Percentiles rank a stretch among this genome's conserved stretches.
Conservation (phyloP, 2,113 vertebrate genomes). For the Nymphicus hollandicus region DNA sequence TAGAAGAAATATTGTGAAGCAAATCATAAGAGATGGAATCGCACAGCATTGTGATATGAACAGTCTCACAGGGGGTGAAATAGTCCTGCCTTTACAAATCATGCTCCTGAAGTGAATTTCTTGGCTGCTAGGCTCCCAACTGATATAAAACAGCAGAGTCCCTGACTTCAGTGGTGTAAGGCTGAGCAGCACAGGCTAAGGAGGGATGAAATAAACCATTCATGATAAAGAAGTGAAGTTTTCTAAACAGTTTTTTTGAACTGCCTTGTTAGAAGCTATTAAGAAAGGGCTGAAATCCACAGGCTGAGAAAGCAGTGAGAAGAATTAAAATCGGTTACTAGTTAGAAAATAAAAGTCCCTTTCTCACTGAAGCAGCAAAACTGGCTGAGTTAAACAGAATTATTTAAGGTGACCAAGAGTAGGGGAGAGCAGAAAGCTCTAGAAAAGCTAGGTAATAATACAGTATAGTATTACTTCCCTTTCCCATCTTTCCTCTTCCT, state of each 20-base stretch:
- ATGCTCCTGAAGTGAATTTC: neutral
- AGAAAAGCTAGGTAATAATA: neutral
- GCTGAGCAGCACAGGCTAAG: neutral
- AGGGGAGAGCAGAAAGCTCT: neutral
- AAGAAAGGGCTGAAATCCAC: neutral
- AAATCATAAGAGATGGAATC: neutral
- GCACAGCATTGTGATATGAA: neutral
- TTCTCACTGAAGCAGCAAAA: neutral
- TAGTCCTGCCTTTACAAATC: neutral
- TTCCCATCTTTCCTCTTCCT: neutral
- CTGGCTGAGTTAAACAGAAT: neutral
- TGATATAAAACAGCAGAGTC: neutral
- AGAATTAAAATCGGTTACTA: neutral
- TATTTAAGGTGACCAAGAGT: neutral
- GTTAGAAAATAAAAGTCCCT: neutral
- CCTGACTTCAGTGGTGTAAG: neutral
- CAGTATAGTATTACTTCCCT: neutral
- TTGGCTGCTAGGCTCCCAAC: neutral
- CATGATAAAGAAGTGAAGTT: neutral
- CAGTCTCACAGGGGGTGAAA: neutral
- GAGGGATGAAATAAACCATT: neutral
- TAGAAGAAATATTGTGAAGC: neutral
- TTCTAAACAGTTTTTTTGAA: neutral
- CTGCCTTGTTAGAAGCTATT: neutral
- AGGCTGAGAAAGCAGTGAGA: neutral